Evolutionary conservation across 2,888 invertebrate genomes (phyloP).

Genomic region (Xanthostigma xanthostigma): DNA sequence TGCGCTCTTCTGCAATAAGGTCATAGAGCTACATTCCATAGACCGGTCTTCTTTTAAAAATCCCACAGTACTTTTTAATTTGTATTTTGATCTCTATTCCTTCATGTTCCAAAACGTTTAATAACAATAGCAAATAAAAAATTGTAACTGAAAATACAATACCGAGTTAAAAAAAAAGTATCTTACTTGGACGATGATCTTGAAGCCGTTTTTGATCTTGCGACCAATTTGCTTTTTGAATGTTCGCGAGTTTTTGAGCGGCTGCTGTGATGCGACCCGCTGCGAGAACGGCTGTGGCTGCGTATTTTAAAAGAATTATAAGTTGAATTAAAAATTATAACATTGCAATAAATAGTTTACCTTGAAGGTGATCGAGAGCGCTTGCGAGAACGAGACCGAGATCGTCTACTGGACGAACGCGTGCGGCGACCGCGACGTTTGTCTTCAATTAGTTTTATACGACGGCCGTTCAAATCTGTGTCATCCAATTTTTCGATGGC

Average conservation of each 20-base stretch:
- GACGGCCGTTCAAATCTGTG: constrained; percentile 87
- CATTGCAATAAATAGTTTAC: constrained; percentile 6
- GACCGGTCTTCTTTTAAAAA: too few relatives aligned
- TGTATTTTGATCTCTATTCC: too few relatives aligned
- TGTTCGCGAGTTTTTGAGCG: constrained; percentile 34
- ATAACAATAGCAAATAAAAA: too few relatives aligned
- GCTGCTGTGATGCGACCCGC: constrained; percentile 33
- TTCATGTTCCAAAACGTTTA: too few relatives aligned
- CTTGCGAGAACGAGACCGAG: constrained; percentile 43
- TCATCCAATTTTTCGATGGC: too few relatives aligned
- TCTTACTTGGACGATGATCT: constrained; percentile 62
- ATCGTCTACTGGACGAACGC: constrained; percentile 55
- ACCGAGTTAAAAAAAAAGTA: too few relatives aligned
- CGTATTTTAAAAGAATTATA: constrained; percentile 19
- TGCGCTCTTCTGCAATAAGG: too few relatives aligned
- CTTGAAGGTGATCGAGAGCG: constrained; percentile 44
- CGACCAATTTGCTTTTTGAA: constrained; percentile 58
- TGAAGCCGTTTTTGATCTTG: constrained; percentile 57
- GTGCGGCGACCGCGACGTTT: constrained; percentile 58
- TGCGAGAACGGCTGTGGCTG: constrained; percentile 29
- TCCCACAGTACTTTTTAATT: too few relatives aligned
- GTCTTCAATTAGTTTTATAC: constrained; percentile 83
- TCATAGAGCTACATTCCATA: too few relatives aligned
- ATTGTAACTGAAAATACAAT: too few relatives aligned
- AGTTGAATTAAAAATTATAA: neutral